Percentiles rank a stretch among this genome's conserved stretches.
Conservation (phyloP, 2,888 invertebrate species). For the Esperia sulphurella region DNA sequence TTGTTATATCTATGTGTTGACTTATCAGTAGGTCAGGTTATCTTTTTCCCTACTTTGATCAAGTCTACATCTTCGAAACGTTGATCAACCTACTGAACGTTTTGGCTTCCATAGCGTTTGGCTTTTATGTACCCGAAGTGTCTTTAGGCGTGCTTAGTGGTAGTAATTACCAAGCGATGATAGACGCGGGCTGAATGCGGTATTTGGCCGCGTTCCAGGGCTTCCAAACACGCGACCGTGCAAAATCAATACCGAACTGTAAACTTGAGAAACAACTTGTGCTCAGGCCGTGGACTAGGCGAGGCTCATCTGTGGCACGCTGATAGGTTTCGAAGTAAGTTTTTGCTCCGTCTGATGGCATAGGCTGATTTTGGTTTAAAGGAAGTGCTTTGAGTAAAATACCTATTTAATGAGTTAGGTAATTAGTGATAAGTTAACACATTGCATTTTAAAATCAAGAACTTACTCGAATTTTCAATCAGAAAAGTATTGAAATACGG, state of each 20-base stretch:
- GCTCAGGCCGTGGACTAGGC: not conserved
- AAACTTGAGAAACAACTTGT: conserved; percentile 6
- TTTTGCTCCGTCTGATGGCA: not conserved
- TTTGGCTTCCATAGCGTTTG: not conserved
- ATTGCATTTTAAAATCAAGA: too few species aligned
- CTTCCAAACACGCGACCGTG: conserved; percentile 6
- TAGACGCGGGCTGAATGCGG: conserved; percentile 3
- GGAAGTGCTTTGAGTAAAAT: too few species aligned
- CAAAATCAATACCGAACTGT: conserved; percentile 11
- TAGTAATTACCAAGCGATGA: conserved; percentile 11
- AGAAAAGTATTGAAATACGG: too few species aligned
- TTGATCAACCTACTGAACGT: too few species aligned
- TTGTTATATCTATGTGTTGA: too few species aligned
- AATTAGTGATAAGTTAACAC: too few species aligned
- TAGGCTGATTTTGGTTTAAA: not conserved
- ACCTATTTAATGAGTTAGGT: too few species aligned
- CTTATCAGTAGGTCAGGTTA: too few species aligned
- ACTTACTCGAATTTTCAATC: too few species aligned
- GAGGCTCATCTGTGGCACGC: conserved; percentile 1
- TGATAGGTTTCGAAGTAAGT: not conserved
- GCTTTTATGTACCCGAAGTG: not conserved
- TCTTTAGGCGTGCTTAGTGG: conserved; percentile 5
- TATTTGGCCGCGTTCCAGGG: conserved; percentile 9
- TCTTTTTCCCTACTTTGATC: too few species aligned
- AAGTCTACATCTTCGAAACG: too few species aligned